Conservation (phyloP, 2,113 vertebrate genomes). For the Perca flavescens region DNA sequence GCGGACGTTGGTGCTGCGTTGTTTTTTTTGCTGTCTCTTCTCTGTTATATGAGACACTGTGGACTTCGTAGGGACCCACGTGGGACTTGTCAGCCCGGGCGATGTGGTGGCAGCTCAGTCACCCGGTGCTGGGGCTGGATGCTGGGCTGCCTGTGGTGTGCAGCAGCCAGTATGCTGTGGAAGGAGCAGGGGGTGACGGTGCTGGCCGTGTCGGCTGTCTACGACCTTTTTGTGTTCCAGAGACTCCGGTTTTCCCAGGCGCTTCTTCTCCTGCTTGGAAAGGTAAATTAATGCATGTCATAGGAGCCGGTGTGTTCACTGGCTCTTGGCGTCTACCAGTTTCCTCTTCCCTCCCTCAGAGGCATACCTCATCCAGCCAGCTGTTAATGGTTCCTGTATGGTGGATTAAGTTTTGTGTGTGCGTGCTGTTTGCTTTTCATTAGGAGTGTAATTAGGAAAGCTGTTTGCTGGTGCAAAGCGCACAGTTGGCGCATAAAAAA, state of each 20-base stretch:
- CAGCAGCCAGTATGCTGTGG: slow-evolving; percentile 95
- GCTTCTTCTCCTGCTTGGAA: slow-evolving; percentile 85
- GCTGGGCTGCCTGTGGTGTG: slow-evolving; percentile 88
- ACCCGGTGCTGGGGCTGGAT: slow-evolving; percentile 91
- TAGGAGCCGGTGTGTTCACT: not conserved
- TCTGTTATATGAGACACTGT: slow-evolving; percentile 93
- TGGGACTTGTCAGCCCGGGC: slow-evolving; percentile 5
- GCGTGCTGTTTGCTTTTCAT: slow-evolving; percentile 65
- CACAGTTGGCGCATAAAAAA: slow-evolving; percentile 44
- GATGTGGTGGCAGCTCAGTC: not conserved
- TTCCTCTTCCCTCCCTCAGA: slow-evolving; percentile 59
- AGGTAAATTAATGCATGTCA: slow-evolving; percentile 86
- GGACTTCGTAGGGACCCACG: slow-evolving; percentile 80
- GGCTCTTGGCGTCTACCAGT: slow-evolving; percentile 24
- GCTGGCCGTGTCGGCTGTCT: slow-evolving; percentile 91
- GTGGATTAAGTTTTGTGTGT: slow-evolving; percentile 31
- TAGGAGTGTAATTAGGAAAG: slow-evolving; percentile 60
- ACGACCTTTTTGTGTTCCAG: slow-evolving; percentile 94
- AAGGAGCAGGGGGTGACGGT: slow-evolving; percentile 98
- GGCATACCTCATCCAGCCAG: slow-evolving; percentile 43
- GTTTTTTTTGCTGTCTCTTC: slow-evolving; percentile 93
- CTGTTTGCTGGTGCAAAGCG: slow-evolving; percentile 41
- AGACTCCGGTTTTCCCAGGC: slow-evolving; percentile 89
- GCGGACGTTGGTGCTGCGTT: slow-evolving; percentile 94
- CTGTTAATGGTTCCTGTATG: slow-evolving; percentile 61